Evolutionary conservation across 1,140 invertebrate genomes (phyloP).

Genomic region (Aphaenogaster floridana): DNA sequence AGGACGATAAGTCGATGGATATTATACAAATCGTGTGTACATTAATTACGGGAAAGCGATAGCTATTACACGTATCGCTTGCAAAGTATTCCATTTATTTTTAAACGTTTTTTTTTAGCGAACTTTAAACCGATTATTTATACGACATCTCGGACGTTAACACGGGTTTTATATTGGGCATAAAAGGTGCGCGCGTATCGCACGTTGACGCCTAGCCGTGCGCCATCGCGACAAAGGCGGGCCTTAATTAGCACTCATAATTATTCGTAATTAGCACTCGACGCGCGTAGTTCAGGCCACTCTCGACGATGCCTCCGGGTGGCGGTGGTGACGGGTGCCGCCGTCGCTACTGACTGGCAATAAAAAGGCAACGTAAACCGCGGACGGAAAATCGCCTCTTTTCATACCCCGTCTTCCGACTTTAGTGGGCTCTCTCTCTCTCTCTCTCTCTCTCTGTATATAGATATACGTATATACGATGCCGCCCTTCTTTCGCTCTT

Average conservation of each 20-base stretch:
- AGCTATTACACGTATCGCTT: not conserved
- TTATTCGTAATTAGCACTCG: conserved; percentile 83
- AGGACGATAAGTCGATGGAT: not conserved
- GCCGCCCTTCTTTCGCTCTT: conserved; percentile 26
- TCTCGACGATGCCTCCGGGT: conserved; percentile 60
- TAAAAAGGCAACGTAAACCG: conserved; percentile 55
- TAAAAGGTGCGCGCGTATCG: conserved; percentile 62
- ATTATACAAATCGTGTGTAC: not conserved
- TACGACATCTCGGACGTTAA: conserved; percentile 54
- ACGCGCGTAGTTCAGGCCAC: conserved; percentile 66
- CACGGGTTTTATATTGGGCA: conserved; percentile 64
- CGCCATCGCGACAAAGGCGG: conserved; percentile 67
- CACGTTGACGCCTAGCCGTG: conserved; percentile 62
- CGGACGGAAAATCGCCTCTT: conserved; percentile 67
- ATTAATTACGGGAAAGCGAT: not conserved
- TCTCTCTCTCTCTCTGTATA: not conserved
- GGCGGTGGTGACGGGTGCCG: conserved; percentile 17
- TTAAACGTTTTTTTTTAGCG: conserved; percentile 4
- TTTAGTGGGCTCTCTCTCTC: conserved; percentile 23
- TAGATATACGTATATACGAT: conserved; percentile 31
- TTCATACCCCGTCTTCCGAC: conserved; percentile 61
- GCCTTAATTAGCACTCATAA: conserved; percentile 84
- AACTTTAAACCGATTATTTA: conserved; percentile 64
- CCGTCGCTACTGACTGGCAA: conserved; percentile 33
- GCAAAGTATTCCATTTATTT: conserved; percentile 5